Evolutionary conservation across 2,113 vertebrate genomes (phyloP), one percentile per base, ranked within the genome.

Genomic region (Centropus bengalensis): DNA sequence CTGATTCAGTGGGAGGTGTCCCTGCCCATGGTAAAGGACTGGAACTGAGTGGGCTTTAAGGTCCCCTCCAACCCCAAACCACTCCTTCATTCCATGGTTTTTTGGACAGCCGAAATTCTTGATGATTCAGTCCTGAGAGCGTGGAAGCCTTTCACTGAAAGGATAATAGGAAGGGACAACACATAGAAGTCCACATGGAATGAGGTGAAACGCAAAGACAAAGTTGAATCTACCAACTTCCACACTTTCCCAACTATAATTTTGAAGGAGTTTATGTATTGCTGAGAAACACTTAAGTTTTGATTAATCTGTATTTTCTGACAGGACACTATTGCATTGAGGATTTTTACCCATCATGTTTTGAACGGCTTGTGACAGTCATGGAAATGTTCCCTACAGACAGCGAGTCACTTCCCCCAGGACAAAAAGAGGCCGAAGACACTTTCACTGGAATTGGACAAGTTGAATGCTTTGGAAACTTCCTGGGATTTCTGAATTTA

Each of bases 401-500:
- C 56, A 56, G 33, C 20, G 19, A 77, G 47, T 33, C 60, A 90
- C 2, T 30, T 86, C 56, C 79, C 47, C 38, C 10, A 47, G 68
- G 32, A 69, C 54, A 86, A 81, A 81, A 82, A 78, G 64, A 69
- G 33, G 62, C 62, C 79, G 54, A 73, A 91, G 68, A 64, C 0
- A 12, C 54, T 71, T 83, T 70, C 62, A 66, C 33, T 62, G 55
- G 84, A 87, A 92, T 78, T 42, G 69, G 33, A 64, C 63, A 81
- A 93, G 55, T 33, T 32, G 59, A 60, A 86, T 22, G 24, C 36
- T 60, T 42, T 74, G 80, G 75, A 82, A 91, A 83, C 51, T 60
- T 85, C 56, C 67, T 73, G 52, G 38, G 42, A 86, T 93, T 93
- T 82, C 32, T 68, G 66, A 91, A 94, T 94, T 88, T 70, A 88